Evolutionary conservation across 2,888 invertebrate genomes (phyloP), one percentile per base, ranked within the genome.

Genomic region (Nebria brevicollis): DNA sequence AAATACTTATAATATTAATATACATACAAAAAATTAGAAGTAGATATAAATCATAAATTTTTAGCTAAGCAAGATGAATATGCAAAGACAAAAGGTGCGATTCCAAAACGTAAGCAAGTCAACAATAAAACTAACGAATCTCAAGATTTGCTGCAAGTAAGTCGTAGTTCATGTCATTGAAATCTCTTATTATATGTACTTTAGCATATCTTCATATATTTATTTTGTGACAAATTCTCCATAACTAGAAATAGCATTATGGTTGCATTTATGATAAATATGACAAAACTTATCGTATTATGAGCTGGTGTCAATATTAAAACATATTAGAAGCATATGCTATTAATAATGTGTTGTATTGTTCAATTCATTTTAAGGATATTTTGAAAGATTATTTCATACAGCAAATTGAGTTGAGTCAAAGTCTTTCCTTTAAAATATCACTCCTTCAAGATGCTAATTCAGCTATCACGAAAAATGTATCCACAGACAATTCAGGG

Each of bases 391-490:
- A 20, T 42, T 68, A 54, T 76, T 88, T 88, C 82, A 87, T 88
- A 75, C 87, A 88, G 66, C 90, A 91, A 85, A 88, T 87, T 10
- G 86, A 87, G 72, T 85, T 90, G 34, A 87, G 89, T 2, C 87
- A 86, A 77, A 86, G 87, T 74, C 84, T 91, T 25, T 87, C 87
- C 10, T 87, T 88, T 41, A 89, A 89, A 84, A 86, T 91, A 82
- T 84, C 86, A 25, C 86, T 87, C 77, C 86, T 91, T 15, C 90
- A 90, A 85, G 89, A 89, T 82, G 89, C 88, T 0, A 89, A 89
- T 82, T 84, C 84, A 4, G 84, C 83, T 54, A 86, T 87, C 7
- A 84, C 86, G 43, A 84, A 85, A n/a, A 85, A 84, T 82, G 83
- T 87, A 11, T 82, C 84, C 2, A 86, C 85, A 81, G 87, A 86